phyloP scores from a whole-genome alignment of 2,113 vertebrate genomes.

The Ellobius talpinus region DNA sequence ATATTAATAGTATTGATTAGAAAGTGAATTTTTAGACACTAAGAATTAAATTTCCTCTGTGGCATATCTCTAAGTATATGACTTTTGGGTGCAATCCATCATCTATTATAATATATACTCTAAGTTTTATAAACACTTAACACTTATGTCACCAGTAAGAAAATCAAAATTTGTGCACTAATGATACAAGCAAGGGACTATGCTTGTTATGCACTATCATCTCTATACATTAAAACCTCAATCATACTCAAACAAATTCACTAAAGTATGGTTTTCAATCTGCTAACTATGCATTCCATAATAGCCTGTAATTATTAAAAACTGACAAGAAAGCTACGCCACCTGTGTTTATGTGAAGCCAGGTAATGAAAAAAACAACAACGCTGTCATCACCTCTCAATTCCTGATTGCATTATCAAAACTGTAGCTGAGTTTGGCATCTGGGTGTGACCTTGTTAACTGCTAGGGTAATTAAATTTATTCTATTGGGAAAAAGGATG shows the following conservation, averaged over 20 bases:
- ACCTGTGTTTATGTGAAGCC: slow-evolving; percentile 92
- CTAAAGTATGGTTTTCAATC: slow-evolving; percentile 92
- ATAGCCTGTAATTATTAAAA: slow-evolving; percentile 94
- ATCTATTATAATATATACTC: slow-evolving; percentile 55
- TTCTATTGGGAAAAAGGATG: slow-evolving; percentile 99
- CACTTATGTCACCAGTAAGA: slow-evolving; percentile 83
- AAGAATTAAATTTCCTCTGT: slow-evolving; percentile 40
- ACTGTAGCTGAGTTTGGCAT: slow-evolving; percentile 97
- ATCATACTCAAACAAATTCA: slow-evolving; percentile 93
- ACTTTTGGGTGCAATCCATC: slow-evolving; percentile 36
- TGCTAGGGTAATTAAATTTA: slow-evolving; percentile 99
- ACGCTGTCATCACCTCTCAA: slow-evolving; percentile 98
- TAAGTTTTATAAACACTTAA: slow-evolving; percentile 79
- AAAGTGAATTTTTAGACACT: slow-evolving; percentile 57
- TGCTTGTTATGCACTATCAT: slow-evolving; percentile 90
- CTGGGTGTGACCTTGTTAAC: slow-evolving; percentile 99
- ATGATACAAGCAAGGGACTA: slow-evolving; percentile 85
- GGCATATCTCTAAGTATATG: slow-evolving; percentile 17
- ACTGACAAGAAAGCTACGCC: slow-evolving; percentile 92
- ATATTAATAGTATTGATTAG: neutral
- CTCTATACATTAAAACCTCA: slow-evolving; percentile 92
- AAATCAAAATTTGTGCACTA: slow-evolving; percentile 81
- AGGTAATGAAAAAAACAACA: slow-evolving; percentile 96
- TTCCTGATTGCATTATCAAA: slow-evolving; percentile 99
- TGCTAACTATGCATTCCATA: slow-evolving; percentile 94